phyloP scores from a whole-genome alignment of 2,888 invertebrate species.

The Dolichopus griseipennis region DNA sequence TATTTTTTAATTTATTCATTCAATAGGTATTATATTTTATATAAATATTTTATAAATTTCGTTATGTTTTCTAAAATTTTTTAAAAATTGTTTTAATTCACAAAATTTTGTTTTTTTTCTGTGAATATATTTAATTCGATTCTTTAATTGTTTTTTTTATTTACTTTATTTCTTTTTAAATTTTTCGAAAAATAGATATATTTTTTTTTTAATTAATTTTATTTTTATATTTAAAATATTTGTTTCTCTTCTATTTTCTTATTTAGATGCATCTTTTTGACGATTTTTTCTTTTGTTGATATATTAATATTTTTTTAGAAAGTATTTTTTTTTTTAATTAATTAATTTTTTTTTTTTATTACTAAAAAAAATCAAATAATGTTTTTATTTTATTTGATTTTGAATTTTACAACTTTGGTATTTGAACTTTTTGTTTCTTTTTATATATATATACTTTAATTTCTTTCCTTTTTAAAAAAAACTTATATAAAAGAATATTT shows the following conservation, averaged over 20 bases:
- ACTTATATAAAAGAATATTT: no score
- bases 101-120: neutral
- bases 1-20: no score
- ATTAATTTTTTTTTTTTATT: neutral
- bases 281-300: neutral
- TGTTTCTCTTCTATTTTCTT: neutral
- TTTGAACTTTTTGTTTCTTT: constrained; percentile 1
- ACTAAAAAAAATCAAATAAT: neutral
- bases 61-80: no score
- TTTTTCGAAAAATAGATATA: neutral
- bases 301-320: no score
- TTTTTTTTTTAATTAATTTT: neutral
- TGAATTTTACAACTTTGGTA: neutral
- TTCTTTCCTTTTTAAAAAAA: no score
- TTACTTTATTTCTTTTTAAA: neutral
- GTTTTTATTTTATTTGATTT: neutral
- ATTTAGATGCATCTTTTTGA: neutral
- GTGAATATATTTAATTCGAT: neutral
- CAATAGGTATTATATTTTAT: no score
- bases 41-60: no score
- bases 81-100: no score
- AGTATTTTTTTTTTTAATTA: no score
- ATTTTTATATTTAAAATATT: no score
- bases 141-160: neutral
- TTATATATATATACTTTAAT: no score